Evolutionary conservation across 2,888 invertebrate genomes (phyloP).

Genomic region (Xanthia togata): DNA sequence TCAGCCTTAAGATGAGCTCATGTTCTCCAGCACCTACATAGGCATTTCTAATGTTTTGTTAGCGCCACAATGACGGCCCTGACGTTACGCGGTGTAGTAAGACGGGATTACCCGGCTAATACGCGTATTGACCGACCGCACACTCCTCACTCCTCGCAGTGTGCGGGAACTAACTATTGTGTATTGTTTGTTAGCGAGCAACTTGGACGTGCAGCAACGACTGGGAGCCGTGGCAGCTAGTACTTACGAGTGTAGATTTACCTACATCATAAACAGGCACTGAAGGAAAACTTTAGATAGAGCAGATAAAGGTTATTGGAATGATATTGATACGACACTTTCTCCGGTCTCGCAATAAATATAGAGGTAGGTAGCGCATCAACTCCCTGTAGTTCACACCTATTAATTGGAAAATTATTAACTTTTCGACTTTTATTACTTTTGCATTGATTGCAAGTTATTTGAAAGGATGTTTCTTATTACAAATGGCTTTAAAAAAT

Average conservation of each 20-base stretch:
- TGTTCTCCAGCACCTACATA: constrained; percentile 12
- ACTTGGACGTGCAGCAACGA: constrained; percentile 4
- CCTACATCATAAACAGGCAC: neutral
- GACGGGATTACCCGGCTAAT: constrained; percentile 53
- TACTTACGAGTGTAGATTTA: constrained; percentile 1
- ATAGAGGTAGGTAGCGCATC: neutral
- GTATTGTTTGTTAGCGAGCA: constrained; percentile 45
- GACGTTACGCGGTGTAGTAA: constrained; percentile 31
- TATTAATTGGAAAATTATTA: neutral
- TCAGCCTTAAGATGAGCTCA: constrained; percentile 6
- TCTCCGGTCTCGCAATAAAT: too few relatives aligned
- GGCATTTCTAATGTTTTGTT: constrained; percentile 41
- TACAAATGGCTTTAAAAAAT: too few relatives aligned
- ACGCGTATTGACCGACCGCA: constrained; percentile 49
- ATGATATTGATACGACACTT: neutral
- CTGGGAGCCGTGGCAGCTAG: neutral
- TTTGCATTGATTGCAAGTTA: neutral
- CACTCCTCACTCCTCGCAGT: constrained; percentile 12
- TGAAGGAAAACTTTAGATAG: neutral
- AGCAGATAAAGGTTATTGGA: neutral
- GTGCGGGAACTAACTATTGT: constrained; percentile 36
- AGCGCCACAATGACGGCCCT: constrained; percentile 42
- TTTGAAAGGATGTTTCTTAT: neutral
- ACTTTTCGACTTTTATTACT: neutral
- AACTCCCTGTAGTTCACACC: neutral